Evolutionary conservation across 2,888 invertebrate genomes (phyloP), one percentile per base, ranked within the genome.

Genomic region (Drosophila nigricruria): DNA sequence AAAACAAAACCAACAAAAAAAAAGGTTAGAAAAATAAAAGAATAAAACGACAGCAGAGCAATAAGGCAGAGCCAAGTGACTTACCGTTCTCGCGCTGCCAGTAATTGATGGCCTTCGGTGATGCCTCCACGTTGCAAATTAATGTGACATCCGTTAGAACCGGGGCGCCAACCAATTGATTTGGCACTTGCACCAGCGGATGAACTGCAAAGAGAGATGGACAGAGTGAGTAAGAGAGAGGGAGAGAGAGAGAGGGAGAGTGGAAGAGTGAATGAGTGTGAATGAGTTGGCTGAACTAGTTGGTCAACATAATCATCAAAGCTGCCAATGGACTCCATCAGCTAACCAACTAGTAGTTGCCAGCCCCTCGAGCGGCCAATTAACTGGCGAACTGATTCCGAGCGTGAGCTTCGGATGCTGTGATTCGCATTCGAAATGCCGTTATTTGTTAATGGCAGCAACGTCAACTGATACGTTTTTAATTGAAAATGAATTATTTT

Each of bases 31-130:
- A 34, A 45, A 27, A 63, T 20, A 61, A 18, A 25, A 36, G 61
- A 53, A 47, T 20, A 32, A 45, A 70, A 42, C 27, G 63, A 18
- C 61, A 72, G 62, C 56, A 60, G 54, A 45, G 53, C 56, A 56
- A 57, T 56, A 70, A 64, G 42, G 36, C 32, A 45, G 59, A 23
- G 40, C 38, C 43, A 10, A 20, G 18, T 2, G 57, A 66, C 95
- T 95, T 93, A 97, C 97, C 97, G 90, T 96, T 96, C 92, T 97
- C 97, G 91, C 97, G 95, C 73, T 97, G 97, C 97, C 97, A 97
- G 93, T 97, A 97, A 95, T 97, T 97, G 94, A 98, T 97, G 91
- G 97, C 97, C 93, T 97, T 97, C 40, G 97, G 97, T 65, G 97
- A 97, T 65, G 98, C 97, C 93, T 98, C 98, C 68, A 97, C 97